Conservation (phyloP, 2,888 invertebrate genomes). For the Dugesia japonica region DNA sequence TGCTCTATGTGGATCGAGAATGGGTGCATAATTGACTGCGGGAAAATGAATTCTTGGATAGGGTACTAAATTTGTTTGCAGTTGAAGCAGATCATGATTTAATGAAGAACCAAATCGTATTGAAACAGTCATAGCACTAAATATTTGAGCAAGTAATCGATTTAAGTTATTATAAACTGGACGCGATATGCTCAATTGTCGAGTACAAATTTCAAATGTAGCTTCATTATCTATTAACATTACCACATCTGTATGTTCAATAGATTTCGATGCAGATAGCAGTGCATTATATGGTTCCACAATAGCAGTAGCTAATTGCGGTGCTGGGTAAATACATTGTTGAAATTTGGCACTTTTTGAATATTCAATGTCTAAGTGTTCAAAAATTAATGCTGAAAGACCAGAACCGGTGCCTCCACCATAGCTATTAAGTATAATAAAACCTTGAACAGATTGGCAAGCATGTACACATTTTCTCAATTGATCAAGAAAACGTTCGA, state of each 20-base stretch:
- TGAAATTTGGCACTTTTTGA: slow-evolving; percentile 46
- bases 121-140: slow-evolving; percentile 46
- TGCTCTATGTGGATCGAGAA: slow-evolving; percentile 41
- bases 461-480: slow-evolving; percentile 46
- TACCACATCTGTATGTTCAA: slow-evolving; percentile 81
- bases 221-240: slow-evolving; percentile 43
- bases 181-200: slow-evolving; percentile 65
- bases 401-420: slow-evolving; percentile 43
- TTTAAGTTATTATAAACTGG: slow-evolving; percentile 75
- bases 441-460: slow-evolving; percentile 51
- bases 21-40: slow-evolving; percentile 56
- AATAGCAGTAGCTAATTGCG: slow-evolving; percentile 40
- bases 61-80: slow-evolving; percentile 46
- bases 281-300: slow-evolving; percentile 65
- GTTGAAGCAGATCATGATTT: slow-evolving; percentile 50
- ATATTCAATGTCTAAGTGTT: slow-evolving; percentile 55
- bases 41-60: slow-evolving; percentile 66
- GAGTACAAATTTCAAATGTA: slow-evolving; percentile 52
- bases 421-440: slow-evolving; percentile 57
- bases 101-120: slow-evolving; percentile 49
- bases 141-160: slow-evolving; percentile 74
- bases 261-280: slow-evolving; percentile 76
- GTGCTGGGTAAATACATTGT: slow-evolving; percentile 43
- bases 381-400: slow-evolving; percentile 52
- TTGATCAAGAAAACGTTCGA: slow-evolving; percentile 42